phyloP scores from a whole-genome alignment of 2,113 vertebrate genomes.

The Triplophysa tibetana region DNA sequence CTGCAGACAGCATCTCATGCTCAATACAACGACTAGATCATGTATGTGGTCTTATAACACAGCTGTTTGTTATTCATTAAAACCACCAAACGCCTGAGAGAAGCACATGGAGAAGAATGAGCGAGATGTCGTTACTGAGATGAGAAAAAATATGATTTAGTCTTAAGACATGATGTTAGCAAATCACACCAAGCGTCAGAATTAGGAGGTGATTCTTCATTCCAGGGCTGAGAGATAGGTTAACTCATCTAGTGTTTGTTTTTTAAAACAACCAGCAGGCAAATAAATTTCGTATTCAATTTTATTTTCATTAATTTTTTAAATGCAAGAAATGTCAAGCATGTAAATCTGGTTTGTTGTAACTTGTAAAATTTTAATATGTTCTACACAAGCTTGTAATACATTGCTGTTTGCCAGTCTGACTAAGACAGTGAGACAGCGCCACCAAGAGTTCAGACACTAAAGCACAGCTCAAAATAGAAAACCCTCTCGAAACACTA shows the following conservation, averaged over 20 bases:
- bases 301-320: no score
- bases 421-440: not conserved
- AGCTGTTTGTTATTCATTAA: conserved; percentile 32
- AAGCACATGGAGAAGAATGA: not conserved
- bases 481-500: no score
- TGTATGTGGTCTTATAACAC: conserved; percentile 13
- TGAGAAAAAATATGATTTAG: not conserved
- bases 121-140: not conserved
- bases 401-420: not conserved
- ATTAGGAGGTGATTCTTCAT: not conserved
- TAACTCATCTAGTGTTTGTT: not conserved
- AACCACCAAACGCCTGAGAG: conserved; percentile 20
- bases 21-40: conserved; percentile 30
- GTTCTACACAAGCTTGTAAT: not conserved
- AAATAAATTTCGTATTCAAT: not conserved
- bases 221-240: conserved; percentile 4
- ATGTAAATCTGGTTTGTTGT: not conserved
- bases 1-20: conserved; percentile 1
- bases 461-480: not conserved
- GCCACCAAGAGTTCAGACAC: not conserved
- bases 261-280: not conserved
- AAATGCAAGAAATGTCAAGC: no score
- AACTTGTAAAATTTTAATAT: not conserved
- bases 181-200: not conserved
- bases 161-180: not conserved